phyloP scores from a whole-genome alignment of 2,888 invertebrate species.

The Lepidochrysops patricia region DNA sequence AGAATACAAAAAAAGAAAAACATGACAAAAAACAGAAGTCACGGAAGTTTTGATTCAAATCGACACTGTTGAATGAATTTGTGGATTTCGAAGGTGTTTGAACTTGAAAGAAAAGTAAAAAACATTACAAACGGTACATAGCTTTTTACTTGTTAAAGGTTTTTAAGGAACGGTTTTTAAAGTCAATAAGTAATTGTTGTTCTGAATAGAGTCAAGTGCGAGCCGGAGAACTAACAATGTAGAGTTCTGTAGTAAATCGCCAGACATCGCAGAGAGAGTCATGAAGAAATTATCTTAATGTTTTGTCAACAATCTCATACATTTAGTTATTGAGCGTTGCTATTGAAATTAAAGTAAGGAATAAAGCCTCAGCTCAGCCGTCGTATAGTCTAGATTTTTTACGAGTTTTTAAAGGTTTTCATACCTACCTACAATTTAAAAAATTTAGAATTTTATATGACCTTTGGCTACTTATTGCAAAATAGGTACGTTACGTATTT shows the following conservation, averaged over 20 bases:
- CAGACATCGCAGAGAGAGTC: no score
- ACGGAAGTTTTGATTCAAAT: slow-evolving; percentile 36
- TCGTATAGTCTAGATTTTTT: no score
- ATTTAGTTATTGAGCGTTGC: no score
- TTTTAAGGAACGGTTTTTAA: not conserved
- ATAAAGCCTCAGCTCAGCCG: no score
- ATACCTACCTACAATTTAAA: no score
- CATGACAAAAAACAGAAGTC: slow-evolving; percentile 29
- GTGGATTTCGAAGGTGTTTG: slow-evolving; percentile 36
- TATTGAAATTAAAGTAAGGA: no score
- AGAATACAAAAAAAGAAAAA: slow-evolving; percentile 26
- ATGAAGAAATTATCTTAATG: no score
- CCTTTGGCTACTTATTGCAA: no score
- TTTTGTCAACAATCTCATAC: no score
- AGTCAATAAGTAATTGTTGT: not conserved
- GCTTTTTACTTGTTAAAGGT: slow-evolving; percentile 5
- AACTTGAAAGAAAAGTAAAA: slow-evolving; percentile 18
- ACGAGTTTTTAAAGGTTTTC: no score
- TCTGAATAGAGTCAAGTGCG: not conserved
- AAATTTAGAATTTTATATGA: no score
- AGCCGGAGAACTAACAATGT: not conserved
- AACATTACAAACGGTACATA: slow-evolving; percentile 3
- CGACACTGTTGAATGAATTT: slow-evolving; percentile 34
- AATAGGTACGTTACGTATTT: no score
- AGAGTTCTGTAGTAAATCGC: not conserved